Base-by-base conservation (phyloP, 2,113 vertebrate genomes). In the Octodon degus region DNA sequence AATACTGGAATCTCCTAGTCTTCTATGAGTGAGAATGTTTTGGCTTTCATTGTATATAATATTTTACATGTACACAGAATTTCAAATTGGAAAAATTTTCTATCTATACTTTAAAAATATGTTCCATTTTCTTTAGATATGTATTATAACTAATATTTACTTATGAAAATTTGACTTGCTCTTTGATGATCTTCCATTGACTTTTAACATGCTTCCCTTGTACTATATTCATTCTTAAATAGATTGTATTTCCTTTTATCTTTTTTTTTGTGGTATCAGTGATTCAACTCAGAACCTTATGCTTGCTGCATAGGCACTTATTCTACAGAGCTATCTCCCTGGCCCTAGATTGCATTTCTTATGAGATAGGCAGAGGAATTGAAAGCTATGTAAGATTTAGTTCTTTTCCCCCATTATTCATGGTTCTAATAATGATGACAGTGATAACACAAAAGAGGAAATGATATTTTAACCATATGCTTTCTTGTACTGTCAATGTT, bases 161-260 rank as follows among this genome's bases (percentile, higher is more conserved):
- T 74, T 25, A 60, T 70, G 7, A 40, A 16, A 37, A 27, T 55
- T 65, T 70, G 6, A 40, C 19, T 72, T 79, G 24, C n/a, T 47
- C 43, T 84, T 81, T 63, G 17, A 60, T 58, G 25, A 27, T 22
- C 17, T 32, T 87, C 12, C 30, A 50, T 25, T 67, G 53, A n/a
- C 5, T 27, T n/a, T 55, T 34, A 65, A 20, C 2, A 25, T 5
- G 67, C 25, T 32, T 53, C 43, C 22, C 7, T 32, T 47, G 3
- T 86, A 19, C 25, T 55, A 30, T 5, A 50, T 60, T 72, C 3
- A 12, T 37, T 30, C n/a, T 50, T 50, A 50, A 50, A 50, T 50
- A 50, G 50, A 50, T 50, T 50, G 3, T 0, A 2, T 3, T 7
- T 40, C 1, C 1, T 53, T 70, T 32, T 40, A 6, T 19, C 43